Base-by-base conservation (phyloP, 1,140 invertebrate species). In the Subanguina moxae region DNA sequence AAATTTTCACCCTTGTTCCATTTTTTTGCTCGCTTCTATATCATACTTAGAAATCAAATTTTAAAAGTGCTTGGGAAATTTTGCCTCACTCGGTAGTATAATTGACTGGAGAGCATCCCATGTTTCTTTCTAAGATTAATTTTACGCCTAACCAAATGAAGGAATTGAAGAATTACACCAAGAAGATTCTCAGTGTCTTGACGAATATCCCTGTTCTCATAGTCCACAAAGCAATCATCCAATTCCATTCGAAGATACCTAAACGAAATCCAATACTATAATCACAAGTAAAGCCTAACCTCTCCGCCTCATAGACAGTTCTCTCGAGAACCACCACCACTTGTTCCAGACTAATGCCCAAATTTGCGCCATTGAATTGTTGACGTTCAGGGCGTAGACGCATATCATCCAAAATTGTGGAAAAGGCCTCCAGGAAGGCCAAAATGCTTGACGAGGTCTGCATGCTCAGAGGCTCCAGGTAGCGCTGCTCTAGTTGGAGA, bases 281-380 rank as follows among this genome's bases (percentile, higher is more conserved):
- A 27, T 28, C 19, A 23, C 23, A 67, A 67, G 38, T 28, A 19
- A 27, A 68, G 71, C 52, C 27, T 0, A 0, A 71, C 52, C 69
- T 23, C 48, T 71, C 69, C 11, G 71, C 70, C 45, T 71, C 69
- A 69, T 73, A 71, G 17, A 71, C 30, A 19, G 71, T 43, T 64
- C 69, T 27, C 19, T 71, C 69, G n/a, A 71, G 25, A 23, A 71
- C 71, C 21, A 71, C 59, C 28, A 67, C 46, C 28, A 71, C 69
- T 45, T 74, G 56, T 46, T 67, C 57, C 23, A 67, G 28, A 21
- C 30, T 23, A 66, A 27, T 25, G 1, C 56, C 30, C 28, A 52
- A 65, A n/a, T 70, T 3, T 61, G 3, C 38, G 3, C 52, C 52
- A 30, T 61, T 25, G 38, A 25, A 61, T 61, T 61, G 58, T 52